Base-by-base conservation (phyloP, 2,888 invertebrate species). In the Andricus quercusramuli region DNA sequence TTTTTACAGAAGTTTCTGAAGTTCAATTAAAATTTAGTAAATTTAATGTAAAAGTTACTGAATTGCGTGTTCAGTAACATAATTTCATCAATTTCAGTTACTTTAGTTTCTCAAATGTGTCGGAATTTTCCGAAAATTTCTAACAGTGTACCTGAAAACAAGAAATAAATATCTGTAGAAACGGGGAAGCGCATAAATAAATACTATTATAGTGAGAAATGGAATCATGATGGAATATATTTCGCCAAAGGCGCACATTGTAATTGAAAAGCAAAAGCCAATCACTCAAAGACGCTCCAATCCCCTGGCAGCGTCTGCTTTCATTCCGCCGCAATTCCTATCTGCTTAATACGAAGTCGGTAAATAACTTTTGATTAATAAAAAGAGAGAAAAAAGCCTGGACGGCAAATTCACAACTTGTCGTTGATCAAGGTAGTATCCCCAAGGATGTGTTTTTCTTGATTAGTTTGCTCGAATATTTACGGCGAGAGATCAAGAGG, bases 181-280 rank as follows among this genome's bases (percentile, higher is more conserved):
- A 17, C 11, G 64, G 13, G 29, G 2, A 17, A 64, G 29, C 2
- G 17, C 17, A 64, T 29, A 29, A 64, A 64, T 64, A 64, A 64
- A 64, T 68, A 9, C 13, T 15, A 68, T 25, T 17, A 20, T 20
- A 25, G 8, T 20, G 25, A 47, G 8, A 68, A 68, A 68, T 68
- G 44, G 20, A 59, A 74, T 56, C 11, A 20, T 37, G 1, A 74
- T 32, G 37, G 51, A 74, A 74, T 74, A 74, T 9, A 32, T 56
- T 59, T 74, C 4, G 32, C 32, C 15, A 20, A 37, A 13, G 56
- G 74, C 56, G 56, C 29, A 59, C 56, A 51, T 74, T 56, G 74
- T 74, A 74, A 74, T 74, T 74, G 74, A 74, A 74, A 74, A 74
- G 56, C 56, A 74, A 59, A 74, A 74, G 74, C 74, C 74, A 74